Evolutionary conservation across 2,113 vertebrate genomes (phyloP), one percentile per base, ranked within the genome.

Genomic region (Ictalurus furcatus): DNA sequence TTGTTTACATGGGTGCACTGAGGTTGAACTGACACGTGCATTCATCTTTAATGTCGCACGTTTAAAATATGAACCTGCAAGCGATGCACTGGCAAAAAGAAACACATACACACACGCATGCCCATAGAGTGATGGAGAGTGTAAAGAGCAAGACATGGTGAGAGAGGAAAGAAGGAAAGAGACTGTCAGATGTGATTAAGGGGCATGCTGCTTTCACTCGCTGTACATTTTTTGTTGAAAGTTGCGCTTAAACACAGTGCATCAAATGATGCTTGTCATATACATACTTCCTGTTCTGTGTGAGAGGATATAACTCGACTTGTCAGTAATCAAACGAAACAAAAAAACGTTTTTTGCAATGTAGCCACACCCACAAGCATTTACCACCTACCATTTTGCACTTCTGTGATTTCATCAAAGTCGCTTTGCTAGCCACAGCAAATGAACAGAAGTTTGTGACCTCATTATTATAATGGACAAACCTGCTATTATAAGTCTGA

Each of bases 21-120:
- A 84, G 88, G 89, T 91, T 78, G 87, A 89, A 90, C 87, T 91
- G 90, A 91, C 88, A 67, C 84, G 84, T 81, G 81, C 89, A 90
- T 90, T 89, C n/a, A 89, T 91, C 89, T 89, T 87, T 87, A 91
- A 90, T 90, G 85, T 81, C 71, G 44, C 40, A 52, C 14, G 88
- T 78, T 86, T 71, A 88, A 48, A 91, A 91, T 85, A 89, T 89
- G 82, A 89, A 90, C 58, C 88, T 88, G 86, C 14, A 13, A 83
- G 78, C 48, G 37, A 54, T 13, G 84, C 11, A 78, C 52, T 86
- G 73, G 79, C 87, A 89, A 67, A 85, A 23, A 9, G 23, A 28
- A 48, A 71, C 67, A 54, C 80, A 37, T 81, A 91, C 48, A 52
- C 74, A n/a, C 13, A 59, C 40, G 13, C 4, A 52, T 11, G 48